Base-by-base conservation (phyloP, 2,888 invertebrate genomes). In the Drosophila koepferae region DNA sequence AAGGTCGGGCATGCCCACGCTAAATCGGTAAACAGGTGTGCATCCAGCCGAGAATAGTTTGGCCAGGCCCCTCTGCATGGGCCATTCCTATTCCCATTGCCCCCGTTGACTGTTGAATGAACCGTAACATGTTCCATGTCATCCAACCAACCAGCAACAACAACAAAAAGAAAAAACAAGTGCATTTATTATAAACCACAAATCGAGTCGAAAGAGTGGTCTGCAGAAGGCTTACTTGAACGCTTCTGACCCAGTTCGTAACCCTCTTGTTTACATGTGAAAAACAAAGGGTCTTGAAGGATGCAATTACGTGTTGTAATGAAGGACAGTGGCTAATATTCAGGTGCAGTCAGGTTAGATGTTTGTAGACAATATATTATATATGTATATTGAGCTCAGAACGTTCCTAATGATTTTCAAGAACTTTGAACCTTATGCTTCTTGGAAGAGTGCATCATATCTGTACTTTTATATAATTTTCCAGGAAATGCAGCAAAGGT, bases 41-140 rank as follows among this genome's bases (percentile, higher is more conserved):
- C 90, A 89, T 53, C 77, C 84, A 86, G 73, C 64, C 72, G 77
- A 70, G 76, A 81, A 88, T 77, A 86, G 77, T 76, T 69, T 44
- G 58, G 53, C 44, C 49, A 36, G 36, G 31, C 53, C 65, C 64
- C 40, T 61, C 41, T 53, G 43, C 60, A 70, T 53, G 56, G 46
- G 31, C 44, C 54, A 72, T 55, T 55, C 64, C 43, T 44, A 63
- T 55, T 55, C 64, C 43, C 41, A 63, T 18, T 63, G 60, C 63
- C 44, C n/a, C 40, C 38, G 38, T 38, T n/a, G 41, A 41, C 8
- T 69, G 68, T 81, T 79, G 73, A 86, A 44, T 88, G 88, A 80
- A 86, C 77, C 88, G 89, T 86, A 34, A 85, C 85, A 59, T 64
- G 83, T 72, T 85, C 73, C 46, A 72, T 74, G 64, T 61, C 63